These are phyloP conservation scores for Chlorodrepanis virens DNA, from an alignment of 2,113 vertebrate species.

Conservation along the genomic window DNA sequence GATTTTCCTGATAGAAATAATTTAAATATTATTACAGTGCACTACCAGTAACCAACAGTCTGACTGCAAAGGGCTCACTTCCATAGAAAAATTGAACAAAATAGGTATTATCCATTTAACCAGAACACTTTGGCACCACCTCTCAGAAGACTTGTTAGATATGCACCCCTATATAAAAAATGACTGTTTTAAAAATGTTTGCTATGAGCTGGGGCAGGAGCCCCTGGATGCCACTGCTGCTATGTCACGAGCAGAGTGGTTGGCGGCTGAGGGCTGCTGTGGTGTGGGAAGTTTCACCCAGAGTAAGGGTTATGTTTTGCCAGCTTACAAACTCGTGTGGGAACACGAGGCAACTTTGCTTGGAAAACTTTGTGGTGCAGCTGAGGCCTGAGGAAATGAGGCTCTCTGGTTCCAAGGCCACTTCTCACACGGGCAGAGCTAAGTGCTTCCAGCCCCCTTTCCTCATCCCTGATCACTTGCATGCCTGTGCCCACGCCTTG, in stretches of 20 bases:
- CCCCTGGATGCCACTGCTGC: not conserved
- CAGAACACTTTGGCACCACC: not conserved
- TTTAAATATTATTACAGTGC: not conserved
- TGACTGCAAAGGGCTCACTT: not conserved
- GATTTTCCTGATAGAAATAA: not conserved
- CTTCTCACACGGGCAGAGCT: not conserved
- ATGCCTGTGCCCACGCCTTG: not conserved
- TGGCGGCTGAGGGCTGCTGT: not conserved
- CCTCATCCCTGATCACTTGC: not conserved
- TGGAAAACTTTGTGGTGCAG: not conserved
- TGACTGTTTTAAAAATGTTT: not conserved
- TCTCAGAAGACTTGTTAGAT: not conserved
- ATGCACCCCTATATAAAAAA: not conserved
- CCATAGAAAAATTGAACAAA: not conserved
- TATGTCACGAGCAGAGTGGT: not conserved
- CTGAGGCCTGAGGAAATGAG: constrained; percentile 13
- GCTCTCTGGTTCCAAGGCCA: not conserved
- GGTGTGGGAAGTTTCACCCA: not conserved
- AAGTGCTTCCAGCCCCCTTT: constrained; percentile 17
- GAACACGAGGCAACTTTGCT: not conserved
- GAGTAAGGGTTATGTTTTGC: not conserved
- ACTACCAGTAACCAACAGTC: not conserved
- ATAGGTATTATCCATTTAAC: not conserved
- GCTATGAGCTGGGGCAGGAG: not conserved
- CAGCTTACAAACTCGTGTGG: not conserved